A percentile compares a stretch with the other conserved stretches of the same genome.
These are phyloP conservation scores for Lamprotornis superbus DNA, from an alignment of 2,113 vertebrate species.

Conservation along the genomic window DNA sequence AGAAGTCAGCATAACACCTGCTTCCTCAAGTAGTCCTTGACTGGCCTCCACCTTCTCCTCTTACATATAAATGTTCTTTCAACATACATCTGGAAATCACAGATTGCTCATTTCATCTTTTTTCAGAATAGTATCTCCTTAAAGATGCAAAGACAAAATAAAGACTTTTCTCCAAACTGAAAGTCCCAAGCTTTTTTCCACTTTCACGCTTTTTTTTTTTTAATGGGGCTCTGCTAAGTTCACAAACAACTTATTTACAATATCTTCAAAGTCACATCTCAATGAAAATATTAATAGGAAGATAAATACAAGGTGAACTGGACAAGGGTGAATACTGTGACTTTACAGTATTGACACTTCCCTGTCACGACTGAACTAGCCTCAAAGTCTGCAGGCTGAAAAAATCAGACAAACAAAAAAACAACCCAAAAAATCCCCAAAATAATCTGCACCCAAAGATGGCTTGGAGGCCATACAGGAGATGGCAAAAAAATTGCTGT, in stretches of 20 bases:
- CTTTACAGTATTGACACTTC: neutral
- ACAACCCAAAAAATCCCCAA: neutral
- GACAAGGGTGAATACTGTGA: neutral
- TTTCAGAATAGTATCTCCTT: neutral
- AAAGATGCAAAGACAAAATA: neutral
- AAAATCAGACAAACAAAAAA: neutral
- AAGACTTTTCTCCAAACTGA: neutral
- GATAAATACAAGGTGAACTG: neutral
- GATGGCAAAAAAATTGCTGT: neutral
- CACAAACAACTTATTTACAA: neutral
- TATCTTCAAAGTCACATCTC: neutral
- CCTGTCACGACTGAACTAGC: neutral
- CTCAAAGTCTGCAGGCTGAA: neutral
- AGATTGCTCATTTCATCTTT: neutral
- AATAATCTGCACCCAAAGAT: neutral
- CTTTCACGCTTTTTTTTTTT: neutral
- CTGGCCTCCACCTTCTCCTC: neutral
- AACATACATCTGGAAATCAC: neutral
- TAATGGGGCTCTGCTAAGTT: neutral
- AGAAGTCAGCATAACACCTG: neutral
- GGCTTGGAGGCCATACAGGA: neutral
- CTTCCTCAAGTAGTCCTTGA: neutral
- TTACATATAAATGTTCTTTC: accelerated
- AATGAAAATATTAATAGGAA: neutral
- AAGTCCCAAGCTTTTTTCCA: neutral